Conservation (phyloP, 1,140 invertebrate species). For the Hycleus cichorii region DNA sequence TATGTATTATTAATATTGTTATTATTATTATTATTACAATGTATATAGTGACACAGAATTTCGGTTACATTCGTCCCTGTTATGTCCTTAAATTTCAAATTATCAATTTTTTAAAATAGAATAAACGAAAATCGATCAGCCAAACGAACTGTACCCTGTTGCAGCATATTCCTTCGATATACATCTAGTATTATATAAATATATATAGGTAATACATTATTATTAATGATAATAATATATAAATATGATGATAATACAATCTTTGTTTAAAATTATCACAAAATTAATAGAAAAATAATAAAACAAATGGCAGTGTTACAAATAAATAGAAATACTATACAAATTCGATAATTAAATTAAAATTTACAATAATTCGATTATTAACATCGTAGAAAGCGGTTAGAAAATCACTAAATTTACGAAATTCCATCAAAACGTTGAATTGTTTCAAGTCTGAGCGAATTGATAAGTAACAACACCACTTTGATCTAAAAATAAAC, state of each 20-base stretch:
- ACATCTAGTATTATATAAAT: conserved; percentile 10
- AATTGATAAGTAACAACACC: conserved; percentile 26
- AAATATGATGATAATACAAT: neutral
- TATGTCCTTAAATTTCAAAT: neutral
- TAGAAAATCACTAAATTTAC: conserved; percentile 4
- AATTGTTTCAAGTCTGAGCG: conserved; percentile 21
- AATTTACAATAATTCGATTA: too few relatives aligned
- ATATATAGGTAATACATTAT: conserved; percentile 17
- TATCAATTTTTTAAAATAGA: too few relatives aligned
- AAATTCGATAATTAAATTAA: conserved; percentile 1
- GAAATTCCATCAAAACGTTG: neutral
- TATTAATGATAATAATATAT: conserved; percentile 14
- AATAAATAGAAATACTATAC: conserved; percentile 14
- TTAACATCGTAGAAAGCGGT: conserved; percentile 3
- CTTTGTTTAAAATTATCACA: neutral
- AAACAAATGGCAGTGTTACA: conserved; percentile 7
- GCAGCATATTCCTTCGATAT: neutral
- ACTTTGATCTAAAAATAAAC: conserved; percentile 11
- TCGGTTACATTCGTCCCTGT: neutral
- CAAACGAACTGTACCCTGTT: too few relatives aligned
- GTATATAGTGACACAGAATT: neutral
- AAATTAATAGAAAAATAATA: neutral
- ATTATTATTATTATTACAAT: conserved; percentile 5
- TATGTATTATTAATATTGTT: neutral
- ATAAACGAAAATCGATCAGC: too few relatives aligned